These are phyloP conservation scores for Boulengeromyrus knoepffleri DNA, from an alignment of 2,113 vertebrate species.

Conservation along the genomic window DNA sequence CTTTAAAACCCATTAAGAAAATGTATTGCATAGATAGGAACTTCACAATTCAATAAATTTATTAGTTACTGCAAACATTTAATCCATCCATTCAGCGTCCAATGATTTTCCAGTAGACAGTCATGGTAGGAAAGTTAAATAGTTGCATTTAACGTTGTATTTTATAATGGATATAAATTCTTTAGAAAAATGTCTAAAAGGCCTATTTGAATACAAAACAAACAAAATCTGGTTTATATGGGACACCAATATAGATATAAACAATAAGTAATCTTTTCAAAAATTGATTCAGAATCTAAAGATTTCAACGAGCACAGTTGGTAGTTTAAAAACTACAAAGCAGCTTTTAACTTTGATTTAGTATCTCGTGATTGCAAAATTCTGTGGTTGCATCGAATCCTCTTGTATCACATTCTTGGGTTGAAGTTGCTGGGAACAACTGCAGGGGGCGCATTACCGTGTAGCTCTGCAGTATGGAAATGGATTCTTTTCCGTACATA, in stretches of 20 bases:
- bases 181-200: too few species aligned
- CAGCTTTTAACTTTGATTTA: not conserved
- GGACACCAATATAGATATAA: not conserved
- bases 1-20: not conserved
- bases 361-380: not conserved
- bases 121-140: not conserved
- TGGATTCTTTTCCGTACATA: not conserved
- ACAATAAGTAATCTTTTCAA: not conserved
- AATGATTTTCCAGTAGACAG: not conserved
- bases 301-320: not conserved
- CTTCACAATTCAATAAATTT: not conserved
- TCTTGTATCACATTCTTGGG: not conserved
- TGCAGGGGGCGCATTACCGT: not conserved
- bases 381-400: not conserved
- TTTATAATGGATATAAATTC: not conserved
- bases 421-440: not conserved
- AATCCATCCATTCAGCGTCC: not conserved
- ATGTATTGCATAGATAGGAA: not conserved
- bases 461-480: not conserved
- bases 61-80: not conserved
- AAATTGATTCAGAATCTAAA: not conserved
- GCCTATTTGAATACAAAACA: too few species aligned
- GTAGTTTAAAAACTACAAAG: not conserved
- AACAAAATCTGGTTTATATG: not conserved
- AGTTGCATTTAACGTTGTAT: not conserved